These are phyloP conservation scores for Pseudonaja textilis DNA, from an alignment of 2,113 vertebrate genomes.

Conservation along the genomic window DNA sequence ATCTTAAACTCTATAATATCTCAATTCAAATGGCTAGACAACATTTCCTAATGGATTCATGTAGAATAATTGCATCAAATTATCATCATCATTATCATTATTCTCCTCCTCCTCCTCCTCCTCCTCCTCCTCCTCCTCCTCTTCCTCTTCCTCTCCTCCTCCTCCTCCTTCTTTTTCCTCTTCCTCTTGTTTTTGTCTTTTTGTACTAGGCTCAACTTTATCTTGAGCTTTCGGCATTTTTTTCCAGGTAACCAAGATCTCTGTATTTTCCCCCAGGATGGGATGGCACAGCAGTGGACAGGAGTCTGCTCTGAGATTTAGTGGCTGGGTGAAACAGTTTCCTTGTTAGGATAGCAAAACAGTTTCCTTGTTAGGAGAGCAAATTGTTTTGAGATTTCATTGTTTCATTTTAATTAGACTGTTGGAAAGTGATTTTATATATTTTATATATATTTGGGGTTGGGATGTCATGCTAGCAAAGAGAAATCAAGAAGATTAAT, in stretches of 20 bases:
- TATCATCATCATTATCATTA: no score
- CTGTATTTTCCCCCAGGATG: background rate
- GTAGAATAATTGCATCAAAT: background rate
- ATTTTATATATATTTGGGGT: slow-evolving; percentile 11
- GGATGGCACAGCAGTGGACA: background rate
- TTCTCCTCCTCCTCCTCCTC: no score
- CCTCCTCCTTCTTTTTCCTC: no score
- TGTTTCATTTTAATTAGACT: slow-evolving; percentile 8
- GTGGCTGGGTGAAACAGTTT: background rate
- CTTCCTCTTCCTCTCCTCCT: no score
- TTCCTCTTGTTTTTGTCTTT: background rate
- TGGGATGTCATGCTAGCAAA: slow-evolving; percentile 12
- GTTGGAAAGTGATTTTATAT: background rate
- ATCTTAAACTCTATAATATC: background rate
- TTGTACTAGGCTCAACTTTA: background rate
- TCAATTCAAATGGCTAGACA: background rate
- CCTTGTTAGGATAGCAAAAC: background rate
- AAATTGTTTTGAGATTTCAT: background rate
- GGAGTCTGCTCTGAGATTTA: background rate
- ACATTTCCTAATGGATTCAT: background rate
- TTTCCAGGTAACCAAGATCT: background rate
- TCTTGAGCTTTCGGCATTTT: background rate
- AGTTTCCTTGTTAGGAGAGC: background rate
- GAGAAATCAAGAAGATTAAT: background rate
- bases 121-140: fast-evolving